A percentile compares a stretch with the other conserved stretches of the same genome.
Evolutionary conservation across 2,797 vertebrate species (phyloP).

Genomic region (Clamator glandarius): DNA sequence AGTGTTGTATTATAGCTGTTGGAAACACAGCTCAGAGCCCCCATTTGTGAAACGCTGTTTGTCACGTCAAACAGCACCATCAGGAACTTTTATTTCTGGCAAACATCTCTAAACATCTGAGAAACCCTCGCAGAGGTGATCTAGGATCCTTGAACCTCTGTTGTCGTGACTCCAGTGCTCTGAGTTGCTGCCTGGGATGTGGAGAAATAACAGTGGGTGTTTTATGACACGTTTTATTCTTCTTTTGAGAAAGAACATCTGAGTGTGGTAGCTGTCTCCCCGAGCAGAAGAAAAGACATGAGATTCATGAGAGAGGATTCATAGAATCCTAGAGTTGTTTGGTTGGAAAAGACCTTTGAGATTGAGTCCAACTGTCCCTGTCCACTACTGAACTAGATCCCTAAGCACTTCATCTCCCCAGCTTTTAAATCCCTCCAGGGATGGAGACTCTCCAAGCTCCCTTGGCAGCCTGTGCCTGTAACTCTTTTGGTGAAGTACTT

Average conservation of each 20-base stretch:
- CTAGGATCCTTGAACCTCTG: not conserved
- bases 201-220: not conserved
- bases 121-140: not conserved
- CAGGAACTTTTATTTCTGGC: not conserved
- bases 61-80: not conserved
- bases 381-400: too few species aligned
- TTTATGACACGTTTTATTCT: not conserved
- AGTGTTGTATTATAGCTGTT: not conserved
- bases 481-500: too few species aligned
- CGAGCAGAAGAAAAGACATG: not conserved
- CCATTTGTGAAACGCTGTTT: not conserved
- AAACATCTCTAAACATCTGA: not conserved
- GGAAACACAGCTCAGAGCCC: not conserved
- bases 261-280: not conserved
- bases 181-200: not conserved
- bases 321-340: too few species aligned
- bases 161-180: not conserved
- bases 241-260: not conserved
- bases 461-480: too few species aligned
- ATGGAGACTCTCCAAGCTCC: too few species aligned
- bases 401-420: too few species aligned
- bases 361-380: too few species aligned
- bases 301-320: not conserved
- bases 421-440: too few species aligned
- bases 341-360: too few species aligned